phyloP scores from a whole-genome alignment of 2,113 vertebrate genomes.

The Menura novaehollandiae region DNA sequence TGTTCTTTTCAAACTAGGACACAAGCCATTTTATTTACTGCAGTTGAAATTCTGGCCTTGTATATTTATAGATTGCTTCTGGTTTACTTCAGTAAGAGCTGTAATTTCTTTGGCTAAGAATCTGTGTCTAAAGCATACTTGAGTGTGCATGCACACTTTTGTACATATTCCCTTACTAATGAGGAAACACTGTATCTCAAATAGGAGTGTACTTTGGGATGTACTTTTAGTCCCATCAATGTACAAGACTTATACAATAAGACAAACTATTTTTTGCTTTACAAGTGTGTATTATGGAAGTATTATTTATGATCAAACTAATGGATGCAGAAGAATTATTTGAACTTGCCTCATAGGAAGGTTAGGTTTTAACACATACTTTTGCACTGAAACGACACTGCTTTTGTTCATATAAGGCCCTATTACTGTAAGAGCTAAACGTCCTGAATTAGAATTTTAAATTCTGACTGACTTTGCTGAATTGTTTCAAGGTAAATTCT shows the following conservation, averaged over 20 bases:
- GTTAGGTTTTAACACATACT: not conserved
- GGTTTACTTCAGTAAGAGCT: not conserved
- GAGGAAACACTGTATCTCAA: not conserved
- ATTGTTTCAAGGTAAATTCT: not conserved
- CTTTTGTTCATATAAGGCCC: not conserved
- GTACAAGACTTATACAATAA: not conserved
- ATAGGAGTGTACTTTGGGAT: not conserved
- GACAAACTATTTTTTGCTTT: not conserved
- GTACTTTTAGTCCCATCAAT: not conserved
- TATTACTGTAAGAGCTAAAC: not conserved
- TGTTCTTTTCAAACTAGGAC: not conserved
- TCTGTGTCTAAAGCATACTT: not conserved
- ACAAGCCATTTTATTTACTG: not conserved
- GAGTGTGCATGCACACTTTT: not conserved
- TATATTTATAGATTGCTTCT: not conserved
- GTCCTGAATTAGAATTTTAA: not conserved
- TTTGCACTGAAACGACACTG: not conserved
- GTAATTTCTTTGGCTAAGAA: not conserved
- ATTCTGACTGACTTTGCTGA: not conserved
- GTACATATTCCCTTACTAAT: not conserved
- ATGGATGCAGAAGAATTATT: not conserved
- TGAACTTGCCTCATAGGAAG: not conserved
- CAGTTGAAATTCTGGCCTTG: not conserved
- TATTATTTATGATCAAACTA: not conserved
- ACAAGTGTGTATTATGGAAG: not conserved